Percentiles rank a stretch among this genome's conserved stretches.
These are phyloP conservation scores for Erpetoichthys calabaricus DNA, from an alignment of 2,797 vertebrate species.

Conservation along the genomic window DNA sequence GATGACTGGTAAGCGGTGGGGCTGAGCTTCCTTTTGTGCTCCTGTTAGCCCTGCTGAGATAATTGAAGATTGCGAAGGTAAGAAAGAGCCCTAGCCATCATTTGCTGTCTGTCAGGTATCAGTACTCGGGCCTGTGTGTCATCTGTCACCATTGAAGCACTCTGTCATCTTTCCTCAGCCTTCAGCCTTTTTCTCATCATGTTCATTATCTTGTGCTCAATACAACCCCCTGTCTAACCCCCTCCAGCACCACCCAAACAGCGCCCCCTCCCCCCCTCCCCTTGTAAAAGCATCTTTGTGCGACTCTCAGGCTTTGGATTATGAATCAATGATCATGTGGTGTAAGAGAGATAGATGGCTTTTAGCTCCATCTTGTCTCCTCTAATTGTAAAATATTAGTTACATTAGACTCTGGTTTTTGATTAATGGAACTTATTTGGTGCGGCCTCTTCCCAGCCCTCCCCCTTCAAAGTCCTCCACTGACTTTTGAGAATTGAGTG, in stretches of 20 bases:
- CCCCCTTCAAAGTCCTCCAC: slow-evolving; percentile 74
- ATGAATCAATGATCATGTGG: slow-evolving; percentile 99
- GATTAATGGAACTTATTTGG: slow-evolving; percentile 99
- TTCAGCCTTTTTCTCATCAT: slow-evolving; percentile 73
- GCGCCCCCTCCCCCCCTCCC: slow-evolving; percentile 28
- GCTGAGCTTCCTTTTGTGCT: slow-evolving; percentile 40
- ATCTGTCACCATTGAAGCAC: slow-evolving; percentile 83
- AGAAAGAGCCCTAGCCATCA: slow-evolving; percentile 74
- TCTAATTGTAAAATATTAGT: slow-evolving; percentile 99
- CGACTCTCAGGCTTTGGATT: slow-evolving; percentile 79
- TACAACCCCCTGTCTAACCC: slow-evolving; percentile 25
- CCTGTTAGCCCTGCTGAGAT: slow-evolving; percentile 58
- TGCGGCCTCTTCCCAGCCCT: slow-evolving; percentile 72
- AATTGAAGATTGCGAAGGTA: slow-evolving; percentile 76
- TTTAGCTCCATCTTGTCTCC: slow-evolving; percentile 96
- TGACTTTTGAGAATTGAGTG: slow-evolving; percentile 95
- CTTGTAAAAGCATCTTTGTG: slow-evolving; percentile 67
- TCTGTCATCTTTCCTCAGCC: slow-evolving; percentile 64
- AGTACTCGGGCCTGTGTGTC: slow-evolving; percentile 65
- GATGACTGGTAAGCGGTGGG: slow-evolving; percentile 63
- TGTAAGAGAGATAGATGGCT: slow-evolving; percentile 99
- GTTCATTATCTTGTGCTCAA: slow-evolving; percentile 77
- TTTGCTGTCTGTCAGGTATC: slow-evolving; percentile 84
- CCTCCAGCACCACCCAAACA: neutral
- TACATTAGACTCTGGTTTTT: slow-evolving; percentile 99